Evolutionary conservation across 2,888 invertebrate genomes (phyloP), one percentile per base, ranked within the genome.

Genomic region (Eilema caniola): DNA sequence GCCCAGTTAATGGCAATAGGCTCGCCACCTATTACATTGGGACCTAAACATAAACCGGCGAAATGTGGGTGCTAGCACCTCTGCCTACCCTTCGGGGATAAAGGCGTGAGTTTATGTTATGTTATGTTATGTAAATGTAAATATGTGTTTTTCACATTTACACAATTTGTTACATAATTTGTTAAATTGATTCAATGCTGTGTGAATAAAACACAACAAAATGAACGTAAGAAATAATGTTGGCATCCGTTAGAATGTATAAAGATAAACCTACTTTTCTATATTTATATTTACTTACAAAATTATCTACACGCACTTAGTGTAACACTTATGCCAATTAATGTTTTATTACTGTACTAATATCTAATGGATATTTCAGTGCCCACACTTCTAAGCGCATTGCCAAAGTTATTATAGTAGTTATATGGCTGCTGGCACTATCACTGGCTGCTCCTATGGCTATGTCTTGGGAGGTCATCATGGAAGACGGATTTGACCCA

Each of bases 381-480:
- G 97, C 97, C 24, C 96, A 97, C 79, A 97, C 97, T 20, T 97
- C 97, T 0, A 97, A 97, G 86, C 95, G 96, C 68, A 93, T 97
- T 70, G 97, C 98, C 7, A 97, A 97, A 92, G 95, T 97, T 69
- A 96, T 97, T 74, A 97, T 98, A 83, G 96, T 96, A 11, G 92
- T 96, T 59, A 98, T 98, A 87, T 98, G 98, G 98, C 84, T 96
- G 11, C 86, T 97, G 73, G 96, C 97, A 0, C 90, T 97, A 7
- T 90, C 96, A 0, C 95, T 97, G 68, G 97, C 97, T 0, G 94
- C 96, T 0, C 98, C 98, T 0, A 97, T 97, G 95, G 96, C 96
- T 0, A 93, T 96, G 85, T 96, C 96, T 0, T 95, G 96, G 86
- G 93, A 96, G 73, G 96, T 97, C 16, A 91, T 93, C 12, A 92